Percentiles rank a stretch among this genome's conserved stretches.
These are phyloP conservation scores for Peromyscus californicus DNA, from an alignment of 2,113 vertebrate genomes.

Conservation along the genomic window DNA sequence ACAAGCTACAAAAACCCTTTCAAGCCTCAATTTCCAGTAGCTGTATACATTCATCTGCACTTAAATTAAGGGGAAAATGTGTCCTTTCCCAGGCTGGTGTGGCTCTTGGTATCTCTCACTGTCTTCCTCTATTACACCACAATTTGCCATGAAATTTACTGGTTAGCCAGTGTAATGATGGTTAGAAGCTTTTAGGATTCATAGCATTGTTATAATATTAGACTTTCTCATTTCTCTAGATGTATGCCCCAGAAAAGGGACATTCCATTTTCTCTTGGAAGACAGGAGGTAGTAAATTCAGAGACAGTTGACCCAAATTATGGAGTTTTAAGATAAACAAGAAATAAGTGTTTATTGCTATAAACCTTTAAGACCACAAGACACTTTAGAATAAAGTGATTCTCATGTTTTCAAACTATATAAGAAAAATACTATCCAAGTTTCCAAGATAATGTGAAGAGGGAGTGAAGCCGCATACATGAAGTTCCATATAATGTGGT, in stretches of 20 bases:
- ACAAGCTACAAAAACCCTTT: not conserved
- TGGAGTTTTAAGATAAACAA: not conserved
- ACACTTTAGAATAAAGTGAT: not conserved
- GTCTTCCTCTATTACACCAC: not conserved
- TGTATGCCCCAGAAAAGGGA: not conserved
- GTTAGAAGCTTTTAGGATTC: not conserved
- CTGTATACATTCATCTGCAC: not conserved
- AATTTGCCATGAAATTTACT: not conserved
- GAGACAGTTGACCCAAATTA: not conserved
- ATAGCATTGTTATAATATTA: not conserved
- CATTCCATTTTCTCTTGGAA: not conserved
- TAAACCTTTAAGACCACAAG: not conserved
- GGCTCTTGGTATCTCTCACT: not conserved
- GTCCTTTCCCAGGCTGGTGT: not conserved
- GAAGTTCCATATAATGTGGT: not conserved
- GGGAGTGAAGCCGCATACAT: not conserved
- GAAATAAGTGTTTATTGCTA: not conserved
- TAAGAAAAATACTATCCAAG: not conserved
- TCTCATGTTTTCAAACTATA: not conserved
- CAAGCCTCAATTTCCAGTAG: not conserved
- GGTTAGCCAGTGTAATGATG: not conserved
- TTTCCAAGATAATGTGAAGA: not conserved
- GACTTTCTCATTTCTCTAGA: not conserved
- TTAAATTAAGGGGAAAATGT: not conserved
- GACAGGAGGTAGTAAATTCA: not conserved